Evolutionary conservation across 2,888 invertebrate genomes (phyloP).

Genomic region (Lasioglossum marginatum): DNA sequence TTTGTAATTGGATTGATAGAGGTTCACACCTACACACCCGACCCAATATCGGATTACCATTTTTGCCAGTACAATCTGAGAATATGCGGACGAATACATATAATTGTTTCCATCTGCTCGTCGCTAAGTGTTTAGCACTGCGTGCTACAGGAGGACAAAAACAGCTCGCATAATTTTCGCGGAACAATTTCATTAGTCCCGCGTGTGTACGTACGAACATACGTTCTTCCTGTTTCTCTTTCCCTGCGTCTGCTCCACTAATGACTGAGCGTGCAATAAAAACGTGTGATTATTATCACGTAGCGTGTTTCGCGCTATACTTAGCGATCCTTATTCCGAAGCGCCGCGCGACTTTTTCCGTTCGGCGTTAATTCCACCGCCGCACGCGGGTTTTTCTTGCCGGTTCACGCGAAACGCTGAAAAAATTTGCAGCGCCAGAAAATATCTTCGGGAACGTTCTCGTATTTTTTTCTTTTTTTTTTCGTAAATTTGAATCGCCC

Average conservation of each 20-base stretch:
- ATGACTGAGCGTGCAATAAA: constrained; percentile 6
- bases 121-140: neutral
- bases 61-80: neutral
- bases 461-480: too few species aligned
- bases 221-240: constrained; percentile 3
- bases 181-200: constrained; percentile 3
- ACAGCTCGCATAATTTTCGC: neutral
- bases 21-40: too few species aligned
- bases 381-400: neutral
- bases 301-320: neutral
- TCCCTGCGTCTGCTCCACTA: neutral
- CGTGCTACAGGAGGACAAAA: neutral
- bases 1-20: too few species aligned
- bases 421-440: neutral
- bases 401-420: too few species aligned
- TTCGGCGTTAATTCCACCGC: neutral
- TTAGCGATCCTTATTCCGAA: neutral
- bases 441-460: neutral
- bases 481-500: constrained; percentile 30
- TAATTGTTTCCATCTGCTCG: neutral
- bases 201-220: neutral
- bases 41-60: too few species aligned
- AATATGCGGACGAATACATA: neutral
- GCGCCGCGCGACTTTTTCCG: neutral
- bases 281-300: neutral